phyloP scores from a whole-genome alignment of 1,140 invertebrate genomes.

The Drosophila tristis region DNA sequence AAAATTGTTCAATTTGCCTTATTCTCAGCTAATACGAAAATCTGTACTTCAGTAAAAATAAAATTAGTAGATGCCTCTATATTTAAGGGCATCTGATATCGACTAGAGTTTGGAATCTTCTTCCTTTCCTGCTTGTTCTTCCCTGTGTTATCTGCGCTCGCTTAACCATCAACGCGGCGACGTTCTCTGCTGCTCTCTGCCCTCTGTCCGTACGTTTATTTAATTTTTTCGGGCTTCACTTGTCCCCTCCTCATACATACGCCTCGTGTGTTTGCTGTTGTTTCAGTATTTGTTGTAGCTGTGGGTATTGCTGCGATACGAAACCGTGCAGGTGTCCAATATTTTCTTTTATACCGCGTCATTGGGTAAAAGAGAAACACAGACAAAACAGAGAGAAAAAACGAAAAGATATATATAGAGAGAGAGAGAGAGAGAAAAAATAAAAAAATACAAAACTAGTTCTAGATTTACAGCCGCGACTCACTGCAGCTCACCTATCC shows the following conservation, averaged over 20 bases:
- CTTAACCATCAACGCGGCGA: conserved; percentile 20
- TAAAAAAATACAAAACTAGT: conserved; percentile 73
- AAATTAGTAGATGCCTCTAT: too few relatives aligned
- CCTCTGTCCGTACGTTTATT: conserved; percentile 56
- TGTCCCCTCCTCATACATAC: conserved; percentile 57
- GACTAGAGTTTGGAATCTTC: neutral
- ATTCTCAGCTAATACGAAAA: too few relatives aligned
- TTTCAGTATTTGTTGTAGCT: conserved; percentile 17
- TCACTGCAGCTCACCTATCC: conserved; percentile 2
- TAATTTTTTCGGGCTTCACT: conserved; percentile 69
- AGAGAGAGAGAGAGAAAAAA: conserved; percentile 1
- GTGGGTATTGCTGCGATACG: conserved; percentile 62
- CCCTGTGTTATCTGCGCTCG: conserved; percentile 28
- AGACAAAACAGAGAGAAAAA: conserved; percentile 1
- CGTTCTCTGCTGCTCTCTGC: conserved; percentile 10
- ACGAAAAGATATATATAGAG: neutral
- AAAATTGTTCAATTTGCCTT: too few relatives aligned
- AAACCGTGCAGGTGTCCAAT: conserved; percentile 83
- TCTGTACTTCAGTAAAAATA: too few relatives aligned
- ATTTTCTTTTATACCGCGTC: conserved; percentile 79
- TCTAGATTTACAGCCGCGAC: conserved; percentile 72
- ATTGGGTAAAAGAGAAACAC: conserved; percentile 55
- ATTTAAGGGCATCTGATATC: conserved; percentile 7
- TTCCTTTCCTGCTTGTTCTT: conserved; percentile 16
- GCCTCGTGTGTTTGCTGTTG: conserved; percentile 36